These are phyloP conservation scores for Beroe forskalii DNA, from an alignment of 37 sponge, comb jelly and placozoan genomes.

Conservation along the genomic window DNA sequence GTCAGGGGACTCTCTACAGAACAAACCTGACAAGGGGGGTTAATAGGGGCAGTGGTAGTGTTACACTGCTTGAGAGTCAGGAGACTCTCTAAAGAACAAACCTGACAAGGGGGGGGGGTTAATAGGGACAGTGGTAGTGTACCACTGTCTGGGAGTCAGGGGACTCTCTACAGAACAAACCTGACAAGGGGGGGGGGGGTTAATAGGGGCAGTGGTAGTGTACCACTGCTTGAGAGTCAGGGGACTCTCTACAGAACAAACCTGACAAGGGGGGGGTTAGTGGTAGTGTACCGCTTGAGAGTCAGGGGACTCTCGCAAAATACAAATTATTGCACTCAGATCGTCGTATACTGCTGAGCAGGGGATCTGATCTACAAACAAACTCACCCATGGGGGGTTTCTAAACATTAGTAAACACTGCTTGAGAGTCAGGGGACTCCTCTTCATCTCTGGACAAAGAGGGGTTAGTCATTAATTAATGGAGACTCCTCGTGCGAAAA, in stretches of 20 bases:
- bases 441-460: too few species aligned
- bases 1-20: slow-evolving; percentile 17
- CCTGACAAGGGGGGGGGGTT: not conserved
- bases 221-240: not conserved
- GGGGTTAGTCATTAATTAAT: not conserved
- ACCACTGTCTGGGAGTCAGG: not conserved
- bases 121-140: slow-evolving; percentile 61
- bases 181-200: not conserved
- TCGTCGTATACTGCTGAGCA: not conserved
- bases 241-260: slow-evolving; percentile 28
- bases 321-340: not conserved
- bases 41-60: slow-evolving; percentile 46
- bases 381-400: not conserved
- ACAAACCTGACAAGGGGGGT: slow-evolving; percentile 21
- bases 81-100: slow-evolving; percentile 2
- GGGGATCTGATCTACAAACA: not conserved
- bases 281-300: not conserved
- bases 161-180: slow-evolving; percentile 21
- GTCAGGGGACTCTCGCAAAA: not conserved
- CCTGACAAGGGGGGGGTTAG: slow-evolving; percentile 27
- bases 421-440: not conserved
- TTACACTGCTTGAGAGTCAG: not conserved
- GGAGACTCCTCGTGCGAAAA: not conserved
- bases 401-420: not conserved
- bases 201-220: slow-evolving; percentile 61